These are phyloP conservation scores for Polydrusus cervinus DNA, from an alignment of 2,888 invertebrate genomes.

Conservation along the genomic window DNA sequence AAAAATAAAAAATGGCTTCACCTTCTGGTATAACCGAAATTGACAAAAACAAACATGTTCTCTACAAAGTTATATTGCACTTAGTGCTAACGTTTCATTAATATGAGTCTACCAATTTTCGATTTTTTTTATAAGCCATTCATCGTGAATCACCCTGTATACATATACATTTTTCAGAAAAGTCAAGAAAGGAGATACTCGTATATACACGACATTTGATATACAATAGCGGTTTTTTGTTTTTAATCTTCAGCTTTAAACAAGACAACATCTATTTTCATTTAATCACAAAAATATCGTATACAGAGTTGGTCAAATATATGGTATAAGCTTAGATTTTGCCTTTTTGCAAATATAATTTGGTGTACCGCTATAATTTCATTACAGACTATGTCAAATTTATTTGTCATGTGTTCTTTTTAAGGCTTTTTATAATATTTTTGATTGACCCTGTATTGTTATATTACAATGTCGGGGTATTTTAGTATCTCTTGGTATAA, in stretches of 20 bases:
- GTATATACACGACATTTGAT: constrained; percentile 31
- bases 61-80: too few relatives aligned
- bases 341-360: neutral
- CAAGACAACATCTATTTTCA: constrained; percentile 28
- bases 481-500: constrained; percentile 21
- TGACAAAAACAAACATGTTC: too few relatives aligned
- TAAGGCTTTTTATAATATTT: constrained; percentile 10
- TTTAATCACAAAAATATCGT: constrained; percentile 35
- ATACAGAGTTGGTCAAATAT: constrained; percentile 13
- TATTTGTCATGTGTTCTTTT: neutral
- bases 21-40: too few relatives aligned
- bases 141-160: too few relatives aligned
- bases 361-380: neutral
- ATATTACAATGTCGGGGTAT: constrained; percentile 22
- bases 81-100: too few relatives aligned
- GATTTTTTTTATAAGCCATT: too few relatives aligned
- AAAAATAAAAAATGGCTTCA: too few relatives aligned
- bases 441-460: constrained; percentile 14
- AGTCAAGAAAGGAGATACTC: constrained; percentile 21
- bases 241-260: constrained; percentile 30
- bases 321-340: neutral
- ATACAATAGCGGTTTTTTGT: constrained; percentile 34
- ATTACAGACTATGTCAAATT: neutral
- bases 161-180: constrained; percentile 15
- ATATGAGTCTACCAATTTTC: too few relatives aligned